These are phyloP conservation scores for Belonocnema kinseyi DNA, from an alignment of 1,140 invertebrate genomes.

Conservation along the genomic window DNA sequence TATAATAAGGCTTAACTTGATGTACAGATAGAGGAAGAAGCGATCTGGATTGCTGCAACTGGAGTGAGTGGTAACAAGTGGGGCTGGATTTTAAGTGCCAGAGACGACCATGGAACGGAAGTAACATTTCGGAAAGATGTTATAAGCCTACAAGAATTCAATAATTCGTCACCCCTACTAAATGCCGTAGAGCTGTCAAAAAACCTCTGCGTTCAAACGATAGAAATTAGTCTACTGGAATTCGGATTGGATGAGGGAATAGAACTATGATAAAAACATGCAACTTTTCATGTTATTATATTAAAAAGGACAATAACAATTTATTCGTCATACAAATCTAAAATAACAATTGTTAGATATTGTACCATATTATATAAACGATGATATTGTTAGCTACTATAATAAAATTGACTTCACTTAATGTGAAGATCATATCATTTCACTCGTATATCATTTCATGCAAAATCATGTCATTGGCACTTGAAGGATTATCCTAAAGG, in stretches of 20 bases:
- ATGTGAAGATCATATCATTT: not conserved
- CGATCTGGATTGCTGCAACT: conserved; percentile 61
- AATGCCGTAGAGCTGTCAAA: conserved; percentile 57
- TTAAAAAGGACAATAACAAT: conserved; percentile 33
- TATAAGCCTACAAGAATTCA: conserved; percentile 54
- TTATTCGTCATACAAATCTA: not conserved
- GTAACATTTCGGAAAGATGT: conserved; percentile 60
- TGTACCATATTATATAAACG: conserved; percentile 37
- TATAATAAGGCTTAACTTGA: conserved; percentile 28
- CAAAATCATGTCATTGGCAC: conserved; percentile 6
- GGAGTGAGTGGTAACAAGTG: conserved; percentile 52
- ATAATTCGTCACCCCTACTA: conserved; percentile 43
- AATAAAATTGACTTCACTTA: not conserved
- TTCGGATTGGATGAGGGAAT: conserved; percentile 49
- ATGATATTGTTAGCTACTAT: not conserved
- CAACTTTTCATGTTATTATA: not conserved
- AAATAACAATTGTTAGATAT: conserved; percentile 34
- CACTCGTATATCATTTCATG: not conserved
- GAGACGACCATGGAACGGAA: conserved; percentile 51
- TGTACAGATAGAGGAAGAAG: conserved; percentile 53
- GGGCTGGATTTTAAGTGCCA: conserved; percentile 63
- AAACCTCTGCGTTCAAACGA: conserved; percentile 47
- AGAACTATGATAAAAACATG: conserved; percentile 43
- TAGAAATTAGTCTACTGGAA: conserved; percentile 59
- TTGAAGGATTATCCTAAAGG: not conserved